Evolutionary conservation across 2,113 vertebrate genomes (phyloP).

Genomic region (Columba livia): DNA sequence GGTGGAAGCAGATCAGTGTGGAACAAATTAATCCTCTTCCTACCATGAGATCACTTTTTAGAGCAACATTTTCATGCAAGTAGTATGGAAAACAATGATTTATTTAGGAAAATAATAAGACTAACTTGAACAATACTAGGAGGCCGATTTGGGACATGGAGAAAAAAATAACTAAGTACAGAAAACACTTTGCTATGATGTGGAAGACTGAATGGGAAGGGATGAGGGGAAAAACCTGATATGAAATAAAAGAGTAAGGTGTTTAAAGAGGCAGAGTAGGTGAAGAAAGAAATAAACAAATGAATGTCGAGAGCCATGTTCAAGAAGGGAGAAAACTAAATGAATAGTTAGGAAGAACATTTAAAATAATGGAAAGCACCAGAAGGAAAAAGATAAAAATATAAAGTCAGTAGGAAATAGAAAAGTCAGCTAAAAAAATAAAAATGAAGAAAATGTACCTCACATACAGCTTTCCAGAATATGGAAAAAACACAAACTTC

Average conservation of each 20-base stretch:
- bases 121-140: neutral
- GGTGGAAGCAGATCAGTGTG: neutral
- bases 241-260: neutral
- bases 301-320: neutral
- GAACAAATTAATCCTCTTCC: neutral
- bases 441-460: neutral
- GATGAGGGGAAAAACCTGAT: neutral
- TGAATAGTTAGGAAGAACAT: neutral
- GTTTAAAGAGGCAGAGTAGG: neutral
- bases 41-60: neutral
- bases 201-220: neutral
- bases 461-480: neutral
- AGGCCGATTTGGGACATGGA: neutral
- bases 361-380: neutral
- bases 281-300: neutral
- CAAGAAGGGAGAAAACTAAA: neutral
- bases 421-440: neutral
- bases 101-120: neutral
- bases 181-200: neutral
- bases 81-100: neutral
- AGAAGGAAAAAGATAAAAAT: neutral
- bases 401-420: neutral
- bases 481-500: rapidly evolving
- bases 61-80: neutral
- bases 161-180: neutral